Evolutionary conservation across 2,888 invertebrate genomes (phyloP), one percentile per base, ranked within the genome.

Genomic region (Oeneis ivallda): DNA sequence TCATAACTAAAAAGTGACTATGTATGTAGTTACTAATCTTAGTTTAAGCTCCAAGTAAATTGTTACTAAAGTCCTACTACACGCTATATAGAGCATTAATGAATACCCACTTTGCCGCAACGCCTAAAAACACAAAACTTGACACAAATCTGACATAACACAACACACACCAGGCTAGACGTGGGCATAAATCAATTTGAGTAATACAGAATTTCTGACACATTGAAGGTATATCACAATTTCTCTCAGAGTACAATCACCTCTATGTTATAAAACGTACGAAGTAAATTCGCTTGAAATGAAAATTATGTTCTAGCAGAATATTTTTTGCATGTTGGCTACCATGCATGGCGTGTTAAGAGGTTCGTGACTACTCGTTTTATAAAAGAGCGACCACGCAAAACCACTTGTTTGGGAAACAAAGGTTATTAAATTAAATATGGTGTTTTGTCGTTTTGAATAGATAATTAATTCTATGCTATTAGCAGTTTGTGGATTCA

Each of bases 161-260:
- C 58, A 43, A 62, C 58, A 54, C 69, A 69, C 64, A 64, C 64
- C 37, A 69, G 43, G 64, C 49, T 61, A 61, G 11, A 54, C 54
- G 49, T 10, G 39, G 53, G 52, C 64, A 64, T 67, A 69, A 67
- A 69, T 69, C 69, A 67, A 64, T 69, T 68, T 67, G 52, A 62
- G 43, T 52, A 49, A 60, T 49, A 60, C 60, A 34, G 19, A 37
- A 60, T 39, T 45, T 47, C 15, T 45, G 39, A 63, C 41, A 49
- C 19, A 32, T 41, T 2, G n/a, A 45, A 49, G 6, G 13, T 47
- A 47, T 43, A 61, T 32, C 32, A 43, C 8, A 52, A 39, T 58
- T 58, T 50, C 45, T 15, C 13, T 49, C 37, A 54, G 19, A n/a
- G 50, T 45, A 54, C 41, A 61, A 64, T 60, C 47, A 43, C 39